Base-by-base conservation (phyloP, 1,140 invertebrate genomes). In the Heliconius himera region DNA sequence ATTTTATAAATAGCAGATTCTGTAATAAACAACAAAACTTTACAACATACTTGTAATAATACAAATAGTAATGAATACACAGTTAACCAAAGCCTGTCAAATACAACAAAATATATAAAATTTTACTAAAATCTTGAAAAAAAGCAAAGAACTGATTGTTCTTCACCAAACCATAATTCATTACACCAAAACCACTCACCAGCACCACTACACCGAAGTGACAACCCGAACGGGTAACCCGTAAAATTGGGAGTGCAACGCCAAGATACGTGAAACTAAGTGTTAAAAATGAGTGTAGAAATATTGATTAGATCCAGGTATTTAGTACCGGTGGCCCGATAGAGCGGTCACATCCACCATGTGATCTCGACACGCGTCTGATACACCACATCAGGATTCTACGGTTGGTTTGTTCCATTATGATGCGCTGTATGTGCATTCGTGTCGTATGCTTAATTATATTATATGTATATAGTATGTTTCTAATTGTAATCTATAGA, bases 221-320 rank as follows among this genome's bases (percentile, higher is more conserved):
- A 66, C 26, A 75, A 29, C 73, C 51, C 66, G 76, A 78, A 66
- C 76, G 82, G 80, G 83, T 82, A 82, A 82, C 86, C 86, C 91
- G 90, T 91, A 89, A 92, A 94, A 94, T 94, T 84, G 85, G 82
- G 85, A 83, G 85, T 89, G 87, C 86, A 89, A 92, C 90, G 90
- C 81, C 88, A 91, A 94, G 92, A 93, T 94, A 93, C 87, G 92
- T 94, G 91, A 94, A 94, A 94, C 93, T 91, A 93, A 93, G 89
- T 94, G 93, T 94, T 94, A 92, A 94, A 93, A 94, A 94, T 94
- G 84, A 92, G 91, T 94, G 91, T 94, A 92, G 89, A 89, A 94
- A 94, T 94, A 91, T 81, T 94, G 93, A 94, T 94, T 94, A 91
- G 93, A 89, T 91, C 73, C 93, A 93, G 93, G 93, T 94, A 93